phyloP scores from a whole-genome alignment of 2,113 vertebrate species.

The human region GRCh38 chr11:6990501-6991000 shows the following conservation, averaged over 20 bases:
- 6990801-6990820: neutral
- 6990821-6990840: neutral
- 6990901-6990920: neutral
- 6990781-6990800: neutral
- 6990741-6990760: no score
- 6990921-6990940: neutral
- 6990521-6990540: neutral
- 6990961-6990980: neutral
- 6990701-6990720: neutral
- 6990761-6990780: no score
- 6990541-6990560: neutral
- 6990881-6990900: neutral
- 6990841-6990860: neutral
- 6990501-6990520: neutral
- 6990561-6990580: neutral
- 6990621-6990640: neutral
- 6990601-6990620: neutral
- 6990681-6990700: neutral
- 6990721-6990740: neutral
- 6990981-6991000: neutral
- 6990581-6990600: neutral
- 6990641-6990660: neutral
- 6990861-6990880: neutral
- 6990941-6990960: neutral
- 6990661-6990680: neutral